A percentile compares a stretch with the other conserved stretches of the same genome.
Evolutionary conservation across 2,113 vertebrate genomes (phyloP).

Genomic region (Heteronetta atricapilla): DNA sequence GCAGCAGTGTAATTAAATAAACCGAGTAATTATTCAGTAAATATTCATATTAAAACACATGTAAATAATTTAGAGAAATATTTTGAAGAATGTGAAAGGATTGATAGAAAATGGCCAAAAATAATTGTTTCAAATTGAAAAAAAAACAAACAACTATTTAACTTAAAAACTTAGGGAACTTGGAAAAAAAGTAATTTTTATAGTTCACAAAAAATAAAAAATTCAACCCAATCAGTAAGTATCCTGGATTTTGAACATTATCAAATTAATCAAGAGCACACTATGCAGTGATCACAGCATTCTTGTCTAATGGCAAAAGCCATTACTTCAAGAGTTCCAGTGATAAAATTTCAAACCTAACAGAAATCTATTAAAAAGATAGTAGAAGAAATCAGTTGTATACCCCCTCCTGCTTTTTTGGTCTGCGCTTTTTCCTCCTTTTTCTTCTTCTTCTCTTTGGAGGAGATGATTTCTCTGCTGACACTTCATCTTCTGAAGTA

Average conservation of each 20-base stretch:
- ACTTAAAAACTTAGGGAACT: not conserved
- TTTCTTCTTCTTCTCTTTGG: conserved; percentile 74
- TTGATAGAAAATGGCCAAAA: not conserved
- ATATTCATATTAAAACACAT: not conserved
- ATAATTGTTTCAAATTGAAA: not conserved
- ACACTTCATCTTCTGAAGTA: conserved; percentile 90
- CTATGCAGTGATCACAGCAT: not conserved
- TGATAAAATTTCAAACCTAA: fast-evolving
- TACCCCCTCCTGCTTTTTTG: conserved; percentile 72
- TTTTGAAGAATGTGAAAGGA: not conserved
- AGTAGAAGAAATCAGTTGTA: not conserved
- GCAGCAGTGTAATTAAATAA: not conserved
- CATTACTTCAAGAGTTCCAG: not conserved
- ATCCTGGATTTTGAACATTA: not conserved
- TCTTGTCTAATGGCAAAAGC: not conserved
- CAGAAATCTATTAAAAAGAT: not conserved
- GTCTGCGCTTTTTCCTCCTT: conserved; percentile 74
- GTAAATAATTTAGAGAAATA: not conserved
- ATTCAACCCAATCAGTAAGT: not conserved
- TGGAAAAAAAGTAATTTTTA: not conserved
- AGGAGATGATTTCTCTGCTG: conserved; percentile 78
- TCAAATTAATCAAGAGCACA: not conserved
- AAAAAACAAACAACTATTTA: not conserved
- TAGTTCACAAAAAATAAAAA: not conserved
- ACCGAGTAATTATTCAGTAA: not conserved